Percentiles rank a stretch among this genome's conserved stretches.
phyloP scores from a whole-genome alignment of 1,140 invertebrate species.

The Temnothorax nylanderi region DNA sequence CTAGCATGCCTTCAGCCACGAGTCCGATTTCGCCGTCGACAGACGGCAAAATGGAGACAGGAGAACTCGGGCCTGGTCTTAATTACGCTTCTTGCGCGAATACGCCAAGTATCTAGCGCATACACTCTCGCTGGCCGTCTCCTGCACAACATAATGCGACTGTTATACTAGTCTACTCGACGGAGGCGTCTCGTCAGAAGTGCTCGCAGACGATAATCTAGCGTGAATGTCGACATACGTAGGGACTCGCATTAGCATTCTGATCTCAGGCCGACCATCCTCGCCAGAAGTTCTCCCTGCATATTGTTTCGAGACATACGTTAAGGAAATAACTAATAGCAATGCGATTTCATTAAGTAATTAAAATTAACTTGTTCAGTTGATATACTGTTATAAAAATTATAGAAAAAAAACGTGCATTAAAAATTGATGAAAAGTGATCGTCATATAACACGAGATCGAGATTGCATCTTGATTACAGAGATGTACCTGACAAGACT shows the following conservation, averaged over 20 bases:
- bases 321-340: conserved; percentile 68
- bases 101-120: conserved; percentile 47
- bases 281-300: conserved; percentile 39
- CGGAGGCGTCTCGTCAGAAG: conserved; percentile 38
- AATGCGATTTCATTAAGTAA: conserved; percentile 41
- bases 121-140: conserved; percentile 24
- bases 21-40: conserved; percentile 58
- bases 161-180: conserved; percentile 67
- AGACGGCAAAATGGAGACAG: conserved; percentile 60
- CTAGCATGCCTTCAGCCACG: conserved; percentile 52
- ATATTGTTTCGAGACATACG: conserved; percentile 24
- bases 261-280: conserved; percentile 23
- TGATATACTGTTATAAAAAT: background rate
- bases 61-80: conserved; percentile 67
- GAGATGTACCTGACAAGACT: background rate
- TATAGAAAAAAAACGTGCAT: background rate
- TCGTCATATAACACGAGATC: background rate
- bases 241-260: conserved; percentile 58
- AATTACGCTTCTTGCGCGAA: conserved; percentile 77
- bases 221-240: conserved; percentile 52
- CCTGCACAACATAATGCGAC: conserved; percentile 69
- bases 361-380: conserved; percentile 15
- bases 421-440: background rate
- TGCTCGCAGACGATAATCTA: conserved; percentile 62
- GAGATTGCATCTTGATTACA: background rate